These are phyloP conservation scores for Drosophila kuntzei DNA, from an alignment of 2,888 invertebrate species.

Conservation along the genomic window DNA sequence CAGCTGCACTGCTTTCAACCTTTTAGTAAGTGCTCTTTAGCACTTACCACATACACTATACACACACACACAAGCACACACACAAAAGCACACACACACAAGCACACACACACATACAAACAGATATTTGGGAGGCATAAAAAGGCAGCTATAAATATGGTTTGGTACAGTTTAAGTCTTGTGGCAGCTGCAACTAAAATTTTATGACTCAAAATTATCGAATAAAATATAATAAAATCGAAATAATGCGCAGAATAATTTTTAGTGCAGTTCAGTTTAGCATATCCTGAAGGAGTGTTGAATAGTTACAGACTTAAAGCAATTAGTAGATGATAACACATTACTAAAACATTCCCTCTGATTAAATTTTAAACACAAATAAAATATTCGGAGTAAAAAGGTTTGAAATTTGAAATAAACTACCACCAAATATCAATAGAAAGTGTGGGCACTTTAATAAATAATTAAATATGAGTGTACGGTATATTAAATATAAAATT, in stretches of 20 bases:
- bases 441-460: no score
- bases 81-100: constrained; percentile 23
- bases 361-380: neutral
- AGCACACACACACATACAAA: neutral
- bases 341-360: neutral
- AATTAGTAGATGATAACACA: no score
- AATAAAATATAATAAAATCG: constrained; percentile 25
- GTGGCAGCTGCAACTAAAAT: constrained; percentile 23
- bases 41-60: constrained; percentile 50
- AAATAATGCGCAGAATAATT: constrained; percentile 8
- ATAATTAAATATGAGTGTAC: no score
- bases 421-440: no score
- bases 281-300: neutral
- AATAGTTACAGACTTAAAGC: neutral
- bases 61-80: constrained; percentile 6
- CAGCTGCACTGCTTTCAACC: constrained; percentile 57
- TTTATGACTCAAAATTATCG: constrained; percentile 20
- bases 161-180: constrained; percentile 10
- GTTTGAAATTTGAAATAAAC: neutral
- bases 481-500: no score
- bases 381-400: neutral
- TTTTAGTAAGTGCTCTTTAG: constrained; percentile 59
- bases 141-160: constrained; percentile 29
- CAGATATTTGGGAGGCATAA: constrained; percentile 13
- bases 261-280: neutral